Percentiles rank a stretch among this genome's conserved stretches.
Evolutionary conservation across 2,797 vertebrate genomes (phyloP).

Genomic region (Staurois parvus): DNA sequence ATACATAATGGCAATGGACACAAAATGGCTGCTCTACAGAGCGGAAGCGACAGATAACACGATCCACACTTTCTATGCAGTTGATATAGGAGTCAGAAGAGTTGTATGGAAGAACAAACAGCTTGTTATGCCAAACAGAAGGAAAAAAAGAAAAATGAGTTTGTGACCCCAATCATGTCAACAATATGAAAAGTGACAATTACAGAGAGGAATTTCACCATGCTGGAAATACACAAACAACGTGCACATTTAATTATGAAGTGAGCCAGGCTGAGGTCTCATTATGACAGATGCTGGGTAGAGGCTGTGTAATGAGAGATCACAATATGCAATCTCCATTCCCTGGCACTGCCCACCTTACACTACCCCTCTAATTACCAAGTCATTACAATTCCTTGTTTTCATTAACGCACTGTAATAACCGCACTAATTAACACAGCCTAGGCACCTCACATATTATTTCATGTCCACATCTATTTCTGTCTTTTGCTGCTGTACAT

Average conservation of each 20-base stretch:
- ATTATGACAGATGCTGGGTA: slow-evolving; percentile 30
- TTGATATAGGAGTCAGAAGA: neutral
- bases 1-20: neutral
- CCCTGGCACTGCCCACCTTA: slow-evolving; percentile 42
- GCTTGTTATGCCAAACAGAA: slow-evolving; percentile 1
- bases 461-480: neutral
- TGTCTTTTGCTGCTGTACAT: neutral
- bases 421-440: slow-evolving; percentile 33
- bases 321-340: slow-evolving; percentile 32
- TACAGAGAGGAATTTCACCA: slow-evolving; percentile 27
- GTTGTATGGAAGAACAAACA: neutral
- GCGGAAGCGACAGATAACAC: no score
- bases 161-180: slow-evolving; percentile 45
- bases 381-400: slow-evolving; percentile 45
- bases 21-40: neutral
- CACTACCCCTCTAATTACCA: slow-evolving; percentile 43
- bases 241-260: slow-evolving; percentile 32
- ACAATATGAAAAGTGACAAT: slow-evolving; percentile 55
- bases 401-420: slow-evolving; percentile 41
- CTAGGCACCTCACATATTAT: slow-evolving; percentile 8
- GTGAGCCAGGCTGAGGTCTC: slow-evolving; percentile 1
- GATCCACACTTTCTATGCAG: neutral
- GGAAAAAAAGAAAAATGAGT: slow-evolving; percentile 8
- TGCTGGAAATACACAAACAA: slow-evolving; percentile 36
- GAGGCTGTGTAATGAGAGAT: slow-evolving; percentile 36